Evolutionary conservation across 23 tunicate genomes (phyloP), one percentile per base, ranked within the genome.

Genomic region (Botrylloides violaceus): DNA sequence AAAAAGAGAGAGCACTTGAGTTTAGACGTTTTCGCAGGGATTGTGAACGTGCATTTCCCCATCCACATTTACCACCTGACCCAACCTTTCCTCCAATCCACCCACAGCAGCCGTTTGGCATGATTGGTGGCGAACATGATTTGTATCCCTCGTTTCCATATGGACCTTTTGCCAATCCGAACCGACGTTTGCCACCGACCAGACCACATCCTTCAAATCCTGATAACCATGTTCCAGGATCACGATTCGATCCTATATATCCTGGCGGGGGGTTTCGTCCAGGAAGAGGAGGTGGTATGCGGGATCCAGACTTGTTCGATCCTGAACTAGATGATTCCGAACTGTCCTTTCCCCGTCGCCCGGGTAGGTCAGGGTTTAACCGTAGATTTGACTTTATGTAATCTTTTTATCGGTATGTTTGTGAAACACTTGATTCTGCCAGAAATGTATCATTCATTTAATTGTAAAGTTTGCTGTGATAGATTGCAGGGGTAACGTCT

Each of bases 251-350:
- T 49, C 97, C 97, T 3, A 79, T 83, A 50, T 50, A 70, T 58
- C 97, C 97, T 1, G 72, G 79, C 2, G 88, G 96, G 34, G 55
- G 65, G 22, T 79, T 74, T 32, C 57, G 85, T 35, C 85, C 85
- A 9, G 85, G 97, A 0, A 47, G 97, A 7, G 97, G 97, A 0
- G 97, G 97, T 25, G 85, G 85, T n/a, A 83, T 90, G 90, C 68
- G 70, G 75, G 97, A 90, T 36, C 75, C 73, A 28, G 83, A 84
- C 32, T 24, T 68, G 70, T 63, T 63, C 29, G 70, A 34, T 3
- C 34, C 70, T 43, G 53, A n/a, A n/a, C n/a, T n/a, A n/a, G n/a
- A n/a, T n/a, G n/a, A n/a, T 29, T 34, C 36, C 3, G 33, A 22
- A 28, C 19, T 63, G 35, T 23, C 36, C 3, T 63, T 63, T 29